phyloP scores from a whole-genome alignment of 2,797 vertebrate genomes.

The Sebastes wilsoni region DNA sequence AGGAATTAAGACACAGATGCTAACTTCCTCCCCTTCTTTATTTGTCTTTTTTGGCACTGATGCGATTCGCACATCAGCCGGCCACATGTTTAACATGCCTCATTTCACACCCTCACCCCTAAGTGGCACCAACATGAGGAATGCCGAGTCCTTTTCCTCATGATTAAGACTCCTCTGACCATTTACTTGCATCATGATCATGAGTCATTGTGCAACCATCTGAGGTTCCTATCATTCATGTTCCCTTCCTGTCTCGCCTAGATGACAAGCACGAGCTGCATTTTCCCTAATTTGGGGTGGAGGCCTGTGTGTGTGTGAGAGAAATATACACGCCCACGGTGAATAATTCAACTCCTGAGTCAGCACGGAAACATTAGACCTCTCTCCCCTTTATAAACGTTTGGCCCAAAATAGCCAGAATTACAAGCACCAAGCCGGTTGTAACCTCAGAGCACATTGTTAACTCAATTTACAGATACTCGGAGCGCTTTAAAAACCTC shows the following conservation, averaged over 20 bases:
- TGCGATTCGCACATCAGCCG: slow-evolving; percentile 35
- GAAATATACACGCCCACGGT: slow-evolving; percentile 44
- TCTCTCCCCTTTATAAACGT: slow-evolving; percentile 52
- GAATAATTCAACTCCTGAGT: slow-evolving; percentile 73
- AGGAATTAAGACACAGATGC: neutral
- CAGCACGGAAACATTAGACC: slow-evolving; percentile 68
- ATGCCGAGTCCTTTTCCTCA: slow-evolving; percentile 31
- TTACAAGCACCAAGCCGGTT: slow-evolving; percentile 17
- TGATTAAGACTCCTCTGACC: slow-evolving; percentile 46
- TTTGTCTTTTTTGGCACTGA: slow-evolving; percentile 4
- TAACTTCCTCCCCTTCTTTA: slow-evolving; percentile 9
- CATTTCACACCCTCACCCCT: slow-evolving; percentile 32
- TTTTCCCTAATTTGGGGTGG: slow-evolving; percentile 75
- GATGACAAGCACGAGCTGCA: slow-evolving; percentile 44
- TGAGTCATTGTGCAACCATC: slow-evolving; percentile 68
- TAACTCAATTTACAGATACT: neutral
- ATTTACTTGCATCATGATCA: neutral
- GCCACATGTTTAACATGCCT: slow-evolving; percentile 45
- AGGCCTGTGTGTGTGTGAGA: slow-evolving; percentile 48
- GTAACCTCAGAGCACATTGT: neutral
- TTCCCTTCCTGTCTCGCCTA: slow-evolving; percentile 45
- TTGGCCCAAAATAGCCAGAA: slow-evolving; percentile 53
- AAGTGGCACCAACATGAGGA: slow-evolving; percentile 39
- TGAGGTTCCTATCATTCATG: slow-evolving; percentile 49
- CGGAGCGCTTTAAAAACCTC: neutral